Conservation (phyloP, 2,888 invertebrate species). For the Ethmia dodecea region DNA sequence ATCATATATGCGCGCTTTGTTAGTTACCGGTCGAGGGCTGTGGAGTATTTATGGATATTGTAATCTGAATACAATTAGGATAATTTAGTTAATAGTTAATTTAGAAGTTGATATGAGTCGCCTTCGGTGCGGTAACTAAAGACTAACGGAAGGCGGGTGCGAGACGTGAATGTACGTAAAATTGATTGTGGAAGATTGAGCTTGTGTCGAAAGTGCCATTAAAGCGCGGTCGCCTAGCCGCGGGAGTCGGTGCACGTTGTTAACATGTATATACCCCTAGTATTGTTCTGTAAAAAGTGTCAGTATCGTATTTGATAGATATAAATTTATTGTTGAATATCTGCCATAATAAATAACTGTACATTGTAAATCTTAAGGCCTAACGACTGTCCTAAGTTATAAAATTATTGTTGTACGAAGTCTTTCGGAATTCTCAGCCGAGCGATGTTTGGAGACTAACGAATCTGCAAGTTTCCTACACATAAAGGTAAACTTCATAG, state of each 20-base stretch:
- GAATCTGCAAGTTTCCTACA: constrained; percentile 35
- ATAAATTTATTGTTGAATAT: constrained; percentile 70
- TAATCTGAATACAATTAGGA: constrained; percentile 25
- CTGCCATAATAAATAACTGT: constrained; percentile 75
- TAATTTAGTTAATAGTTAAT: constrained; percentile 40
- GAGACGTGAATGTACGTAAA: constrained; percentile 15
- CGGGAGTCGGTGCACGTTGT: constrained; percentile 41
- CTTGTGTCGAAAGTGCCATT: constrained; percentile 54
- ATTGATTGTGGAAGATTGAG: constrained; percentile 20
- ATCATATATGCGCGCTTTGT: constrained; percentile 34
- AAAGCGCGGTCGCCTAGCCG: constrained; percentile 26
- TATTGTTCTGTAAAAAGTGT: constrained; percentile 62
- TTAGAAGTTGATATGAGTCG: constrained; percentile 32
- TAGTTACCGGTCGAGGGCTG: constrained; percentile 29
- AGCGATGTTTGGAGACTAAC: constrained; percentile 31
- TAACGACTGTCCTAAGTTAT: constrained; percentile 72
- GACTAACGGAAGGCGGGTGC: constrained; percentile 19
- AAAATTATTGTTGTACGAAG: constrained; percentile 56
- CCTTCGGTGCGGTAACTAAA: constrained; percentile 27
- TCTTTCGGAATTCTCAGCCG: constrained; percentile 39
- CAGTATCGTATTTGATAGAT: constrained; percentile 57
- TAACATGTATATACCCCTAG: constrained; percentile 49
- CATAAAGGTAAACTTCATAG: constrained; percentile 39
- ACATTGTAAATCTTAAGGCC: constrained; percentile 71
- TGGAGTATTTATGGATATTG: constrained; percentile 36